Evolutionary conservation across 2,797 vertebrate species (phyloP).

Genomic region (Sphenodon punctatus): DNA sequence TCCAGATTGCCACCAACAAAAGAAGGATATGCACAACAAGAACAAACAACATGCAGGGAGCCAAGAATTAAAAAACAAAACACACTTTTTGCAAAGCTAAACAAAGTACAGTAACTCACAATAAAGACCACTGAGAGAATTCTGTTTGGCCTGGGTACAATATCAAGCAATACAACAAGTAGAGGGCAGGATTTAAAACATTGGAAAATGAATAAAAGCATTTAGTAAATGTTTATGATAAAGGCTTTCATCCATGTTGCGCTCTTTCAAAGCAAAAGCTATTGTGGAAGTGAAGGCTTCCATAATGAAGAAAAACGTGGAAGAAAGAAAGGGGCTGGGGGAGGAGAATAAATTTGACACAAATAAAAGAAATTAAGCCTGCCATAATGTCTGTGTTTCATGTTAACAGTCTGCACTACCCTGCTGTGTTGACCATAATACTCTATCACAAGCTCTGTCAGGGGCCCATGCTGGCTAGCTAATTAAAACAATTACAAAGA

Average conservation of each 20-base stretch:
- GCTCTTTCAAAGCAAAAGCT: background rate
- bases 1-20: constrained; percentile 63
- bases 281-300: background rate
- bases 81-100: background rate
- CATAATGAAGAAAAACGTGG: background rate
- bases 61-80: background rate
- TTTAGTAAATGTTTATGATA: background rate
- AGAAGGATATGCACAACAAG: constrained; percentile 62
- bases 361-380: constrained; percentile 56
- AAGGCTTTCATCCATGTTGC: background rate
- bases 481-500: constrained; percentile 96
- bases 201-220: no score
- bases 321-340: constrained; percentile 11
- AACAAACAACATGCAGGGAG: constrained; percentile 31
- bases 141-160: no score
- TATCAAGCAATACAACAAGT: no score
- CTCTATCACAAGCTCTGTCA: constrained; percentile 63
- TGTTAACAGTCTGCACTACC: constrained; percentile 58
- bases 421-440: constrained; percentile 63
- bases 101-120: background rate
- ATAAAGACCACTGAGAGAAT: background rate
- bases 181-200: no score
- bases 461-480: constrained; percentile 81
- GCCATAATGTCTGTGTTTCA: constrained; percentile 59
- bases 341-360: constrained; percentile 8